phyloP scores from a whole-genome alignment of 2,888 invertebrate genomes.

The Diogma glabrata region DNA sequence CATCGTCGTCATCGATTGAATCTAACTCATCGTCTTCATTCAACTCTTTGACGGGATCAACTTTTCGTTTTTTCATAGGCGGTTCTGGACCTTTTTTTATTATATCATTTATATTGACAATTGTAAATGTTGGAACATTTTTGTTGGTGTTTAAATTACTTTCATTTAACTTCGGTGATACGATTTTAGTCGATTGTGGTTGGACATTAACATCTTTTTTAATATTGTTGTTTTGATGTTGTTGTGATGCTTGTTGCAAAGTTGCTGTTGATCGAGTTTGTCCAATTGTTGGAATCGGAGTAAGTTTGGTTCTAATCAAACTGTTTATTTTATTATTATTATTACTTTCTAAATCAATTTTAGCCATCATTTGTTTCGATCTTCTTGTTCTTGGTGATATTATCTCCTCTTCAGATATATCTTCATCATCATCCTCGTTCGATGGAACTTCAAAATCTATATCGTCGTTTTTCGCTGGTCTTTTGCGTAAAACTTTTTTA shows the following conservation, averaged over 20 bases:
- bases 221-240: neutral
- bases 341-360: neutral
- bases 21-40: neutral
- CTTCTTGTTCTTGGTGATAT: neutral
- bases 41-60: neutral
- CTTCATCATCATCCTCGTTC: slow-evolving; percentile 21
- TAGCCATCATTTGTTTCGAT: neutral
- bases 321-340: neutral
- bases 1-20: slow-evolving; percentile 9
- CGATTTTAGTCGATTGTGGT: too few species aligned
- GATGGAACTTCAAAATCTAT: slow-evolving; percentile 23
- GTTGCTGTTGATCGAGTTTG: neutral
- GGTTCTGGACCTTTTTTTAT: slow-evolving; percentile 20
- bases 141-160: neutral
- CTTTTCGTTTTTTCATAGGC: slow-evolving; percentile 13
- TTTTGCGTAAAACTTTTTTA: too few species aligned
- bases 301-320: neutral
- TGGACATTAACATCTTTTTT: neutral
- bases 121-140: slow-evolving; percentile 31
- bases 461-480: slow-evolving; percentile 14
- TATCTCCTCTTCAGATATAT: slow-evolving; percentile 7
- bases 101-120: slow-evolving; percentile 35
- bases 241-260: neutral
- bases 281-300: slow-evolving; percentile 1
- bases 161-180: slow-evolving; percentile 2